These are phyloP conservation scores for Acarapis woodi DNA, from an alignment of 1,140 invertebrate species.

Conservation along the genomic window DNA sequence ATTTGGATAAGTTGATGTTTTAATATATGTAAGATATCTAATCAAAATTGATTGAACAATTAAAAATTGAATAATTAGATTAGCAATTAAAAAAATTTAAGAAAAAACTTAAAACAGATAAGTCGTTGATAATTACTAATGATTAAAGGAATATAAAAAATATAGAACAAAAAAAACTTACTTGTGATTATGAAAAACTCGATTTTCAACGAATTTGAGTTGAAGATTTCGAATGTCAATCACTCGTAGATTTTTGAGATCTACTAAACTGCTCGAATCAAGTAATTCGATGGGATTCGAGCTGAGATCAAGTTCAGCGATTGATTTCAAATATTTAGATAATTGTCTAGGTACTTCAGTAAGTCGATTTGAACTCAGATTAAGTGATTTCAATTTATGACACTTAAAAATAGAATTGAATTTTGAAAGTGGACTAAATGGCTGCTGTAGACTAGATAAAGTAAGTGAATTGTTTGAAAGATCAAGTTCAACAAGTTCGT, in stretches of 20 bases:
- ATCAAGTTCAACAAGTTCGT: slow-evolving; percentile 4
- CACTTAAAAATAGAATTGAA: too few relatives aligned
- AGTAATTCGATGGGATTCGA: slow-evolving; percentile 13
- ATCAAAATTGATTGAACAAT: not conserved
- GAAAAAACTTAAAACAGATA: not conserved
- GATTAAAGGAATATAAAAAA: not conserved
- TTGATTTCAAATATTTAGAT: slow-evolving; percentile 8
- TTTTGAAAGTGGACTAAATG: slow-evolving; percentile 2
- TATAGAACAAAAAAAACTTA: slow-evolving; percentile 4
- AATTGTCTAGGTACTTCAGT: slow-evolving; percentile 12
- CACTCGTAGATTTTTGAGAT: slow-evolving; percentile 9
- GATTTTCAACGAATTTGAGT: slow-evolving; percentile 11
- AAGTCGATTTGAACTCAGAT: slow-evolving; percentile 12
- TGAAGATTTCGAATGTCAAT: slow-evolving; percentile 12
- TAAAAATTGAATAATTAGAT: not conserved
- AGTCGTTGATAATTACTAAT: not conserved
- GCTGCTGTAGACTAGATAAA: too few relatives aligned
- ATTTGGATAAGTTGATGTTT: slow-evolving; percentile 12
- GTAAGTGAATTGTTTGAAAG: slow-evolving; percentile 10
- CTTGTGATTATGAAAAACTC: slow-evolving; percentile 12
- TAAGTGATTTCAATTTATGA: slow-evolving; percentile 10
- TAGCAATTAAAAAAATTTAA: not conserved
- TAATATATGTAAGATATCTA: slow-evolving; percentile 9
- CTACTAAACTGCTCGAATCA: slow-evolving; percentile 9
- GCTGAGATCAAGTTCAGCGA: slow-evolving; percentile 9